Percentiles rank a stretch among this genome's conserved stretches.
Conservation (phyloP, 2,113 vertebrate species). For the Phyllostomus discolor region DNA sequence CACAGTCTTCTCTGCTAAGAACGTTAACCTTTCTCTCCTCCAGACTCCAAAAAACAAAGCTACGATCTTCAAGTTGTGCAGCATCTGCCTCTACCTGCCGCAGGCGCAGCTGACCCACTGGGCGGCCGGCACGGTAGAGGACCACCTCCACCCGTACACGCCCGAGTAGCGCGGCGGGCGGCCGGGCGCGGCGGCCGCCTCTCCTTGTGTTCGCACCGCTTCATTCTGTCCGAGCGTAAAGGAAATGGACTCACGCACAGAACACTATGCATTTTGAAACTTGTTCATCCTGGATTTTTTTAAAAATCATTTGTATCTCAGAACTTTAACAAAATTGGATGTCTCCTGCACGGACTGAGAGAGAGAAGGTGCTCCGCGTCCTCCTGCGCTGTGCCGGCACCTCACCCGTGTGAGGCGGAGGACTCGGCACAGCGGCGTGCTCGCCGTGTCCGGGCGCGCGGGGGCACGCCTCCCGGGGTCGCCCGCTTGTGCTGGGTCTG, state of each 20-base stretch:
- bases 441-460: slow-evolving; percentile 85
- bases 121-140: slow-evolving; percentile 97
- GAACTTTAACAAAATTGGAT: slow-evolving; percentile 82
- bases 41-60: slow-evolving; percentile 99
- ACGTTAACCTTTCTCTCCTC: slow-evolving; percentile 39
- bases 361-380: slow-evolving; percentile 90
- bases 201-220: slow-evolving; percentile 87
- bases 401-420: slow-evolving; percentile 91
- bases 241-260: slow-evolving; percentile 98
- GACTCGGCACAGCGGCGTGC: slow-evolving; percentile 91
- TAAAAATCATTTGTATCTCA: slow-evolving; percentile 85
- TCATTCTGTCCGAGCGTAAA: slow-evolving; percentile 87
- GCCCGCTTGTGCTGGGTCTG: slow-evolving; percentile 89
- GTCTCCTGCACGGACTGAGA: slow-evolving; percentile 95
- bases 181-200: slow-evolving; percentile 88
- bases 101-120: slow-evolving; percentile 99
- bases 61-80: slow-evolving; percentile 99
- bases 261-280: slow-evolving; percentile 93
- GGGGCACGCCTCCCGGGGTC: slow-evolving; percentile 86
- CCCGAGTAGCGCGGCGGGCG: slow-evolving; percentile 94
- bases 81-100: slow-evolving; percentile 99
- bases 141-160: slow-evolving; percentile 98
- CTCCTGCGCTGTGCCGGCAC: slow-evolving; percentile 89
- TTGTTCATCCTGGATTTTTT: slow-evolving; percentile 89
- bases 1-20: background rate